Percentiles rank a stretch among this genome's conserved stretches.
Evolutionary conservation across 1,140 invertebrate species (phyloP).

Genomic region (Drosophila nebulosa): DNA sequence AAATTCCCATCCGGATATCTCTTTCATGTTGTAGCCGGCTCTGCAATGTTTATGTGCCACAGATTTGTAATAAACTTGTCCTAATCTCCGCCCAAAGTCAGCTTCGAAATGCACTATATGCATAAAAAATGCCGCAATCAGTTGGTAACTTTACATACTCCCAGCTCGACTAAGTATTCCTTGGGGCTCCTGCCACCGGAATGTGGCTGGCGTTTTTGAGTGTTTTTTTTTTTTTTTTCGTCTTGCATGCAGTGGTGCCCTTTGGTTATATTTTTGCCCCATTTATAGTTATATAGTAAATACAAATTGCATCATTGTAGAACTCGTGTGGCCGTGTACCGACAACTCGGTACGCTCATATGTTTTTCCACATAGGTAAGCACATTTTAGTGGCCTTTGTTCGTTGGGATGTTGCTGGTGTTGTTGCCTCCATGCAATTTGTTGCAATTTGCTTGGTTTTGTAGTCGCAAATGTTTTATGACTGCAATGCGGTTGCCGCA

Average conservation of each 20-base stretch:
- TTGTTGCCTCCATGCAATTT: slow-evolving; percentile 56
- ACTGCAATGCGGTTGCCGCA: slow-evolving; percentile 47
- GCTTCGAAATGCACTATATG: slow-evolving; percentile 30
- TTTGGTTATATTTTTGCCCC: background rate
- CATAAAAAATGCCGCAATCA: slow-evolving; percentile 52
- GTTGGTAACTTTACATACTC: slow-evolving; percentile 37
- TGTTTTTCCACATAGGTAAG: slow-evolving; percentile 61
- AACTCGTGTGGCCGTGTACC: slow-evolving; percentile 9
- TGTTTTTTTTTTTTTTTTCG: slow-evolving; percentile 6
- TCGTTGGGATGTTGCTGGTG: slow-evolving; percentile 1
- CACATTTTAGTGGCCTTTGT: slow-evolving; percentile 51
- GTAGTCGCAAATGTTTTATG: slow-evolving; percentile 68
- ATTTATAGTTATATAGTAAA: slow-evolving; percentile 42
- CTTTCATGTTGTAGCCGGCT: background rate
- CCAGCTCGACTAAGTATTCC: slow-evolving; percentile 24
- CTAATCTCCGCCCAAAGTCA: slow-evolving; percentile 51
- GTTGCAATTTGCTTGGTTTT: slow-evolving; percentile 53
- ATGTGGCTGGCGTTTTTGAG: slow-evolving; percentile 30
- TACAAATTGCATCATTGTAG: slow-evolving; percentile 55
- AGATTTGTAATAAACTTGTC: slow-evolving; percentile 54
- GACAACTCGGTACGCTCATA: too few relatives aligned
- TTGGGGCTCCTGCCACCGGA: background rate
- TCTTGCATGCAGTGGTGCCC: background rate
- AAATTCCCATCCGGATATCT: slow-evolving; percentile 16
- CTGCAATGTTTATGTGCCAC: slow-evolving; percentile 24